Conservation (phyloP, 2,888 invertebrate genomes). For the Lysandra coridon region DNA sequence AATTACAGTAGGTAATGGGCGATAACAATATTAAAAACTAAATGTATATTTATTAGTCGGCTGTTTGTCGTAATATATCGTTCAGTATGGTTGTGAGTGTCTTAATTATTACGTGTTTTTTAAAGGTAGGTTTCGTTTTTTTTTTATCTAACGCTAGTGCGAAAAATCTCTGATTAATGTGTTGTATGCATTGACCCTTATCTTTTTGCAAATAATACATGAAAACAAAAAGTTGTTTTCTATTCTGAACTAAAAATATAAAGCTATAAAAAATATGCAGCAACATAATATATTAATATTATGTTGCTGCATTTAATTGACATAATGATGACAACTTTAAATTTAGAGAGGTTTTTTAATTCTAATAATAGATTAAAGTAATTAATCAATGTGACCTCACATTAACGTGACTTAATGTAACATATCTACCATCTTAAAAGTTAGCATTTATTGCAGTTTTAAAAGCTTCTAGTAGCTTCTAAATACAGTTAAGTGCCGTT, state of each 20-base stretch:
- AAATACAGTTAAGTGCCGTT: not conserved
- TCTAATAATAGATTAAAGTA: too few relatives aligned
- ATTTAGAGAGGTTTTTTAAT: too few relatives aligned
- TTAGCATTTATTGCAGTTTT: not conserved
- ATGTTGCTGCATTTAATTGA: too few relatives aligned
- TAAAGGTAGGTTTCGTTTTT: not conserved
- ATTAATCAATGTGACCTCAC: too few relatives aligned
- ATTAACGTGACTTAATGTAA: too few relatives aligned
- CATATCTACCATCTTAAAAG: too few relatives aligned
- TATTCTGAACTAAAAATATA: too few relatives aligned
- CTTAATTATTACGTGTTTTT: constrained; percentile 20
- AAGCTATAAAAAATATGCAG: too few relatives aligned
- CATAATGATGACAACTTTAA: too few relatives aligned
- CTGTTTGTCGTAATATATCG: constrained; percentile 20
- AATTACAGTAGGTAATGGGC: constrained; percentile 9
- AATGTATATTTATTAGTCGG: constrained; percentile 9
- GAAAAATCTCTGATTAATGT: not conserved
- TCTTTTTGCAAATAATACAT: not conserved
- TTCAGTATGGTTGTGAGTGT: constrained; percentile 25
- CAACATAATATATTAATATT: too few relatives aligned
- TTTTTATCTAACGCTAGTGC: not conserved
- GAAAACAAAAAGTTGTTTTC: not conserved
- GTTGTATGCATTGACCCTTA: not conserved
- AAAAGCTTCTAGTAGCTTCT: not conserved
- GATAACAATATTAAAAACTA: constrained; percentile 28